Percentiles rank a stretch among this genome's conserved stretches.
Evolutionary conservation across 92 coral and sea anemone species (phyloP).

Genomic region (Chrysogorgia sp.): DNA sequence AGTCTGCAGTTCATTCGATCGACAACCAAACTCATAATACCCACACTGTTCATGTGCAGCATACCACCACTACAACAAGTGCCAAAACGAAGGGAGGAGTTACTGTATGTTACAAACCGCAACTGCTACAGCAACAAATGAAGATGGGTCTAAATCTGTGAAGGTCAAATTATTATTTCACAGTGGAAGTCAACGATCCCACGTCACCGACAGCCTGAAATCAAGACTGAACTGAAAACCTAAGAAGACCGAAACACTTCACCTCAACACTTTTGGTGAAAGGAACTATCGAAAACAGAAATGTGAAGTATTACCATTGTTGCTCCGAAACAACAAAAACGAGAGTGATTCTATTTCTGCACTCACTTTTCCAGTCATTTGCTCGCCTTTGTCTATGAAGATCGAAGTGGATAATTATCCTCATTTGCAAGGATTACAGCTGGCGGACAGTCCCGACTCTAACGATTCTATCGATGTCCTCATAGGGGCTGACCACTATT

Average conservation of each 20-base stretch:
- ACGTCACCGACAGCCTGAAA: slow-evolving; percentile 10
- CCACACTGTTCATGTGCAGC: slow-evolving; percentile 15
- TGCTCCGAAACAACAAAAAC: slow-evolving; percentile 9
- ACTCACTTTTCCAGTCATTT: slow-evolving; percentile 59
- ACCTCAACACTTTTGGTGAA: slow-evolving; percentile 65
- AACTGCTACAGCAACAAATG: slow-evolving; percentile 61
- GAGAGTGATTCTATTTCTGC: slow-evolving; percentile 44
- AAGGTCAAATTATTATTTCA: slow-evolving; percentile 19
- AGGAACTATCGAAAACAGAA: slow-evolving; percentile 49
- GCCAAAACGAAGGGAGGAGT: slow-evolving; percentile 48
- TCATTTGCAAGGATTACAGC: slow-evolving; percentile 51
- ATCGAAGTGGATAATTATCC: slow-evolving; percentile 42
- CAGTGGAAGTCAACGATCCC: slow-evolving; percentile 23
- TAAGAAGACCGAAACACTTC: slow-evolving; percentile 32
- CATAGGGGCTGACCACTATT: slow-evolving; percentile 71
- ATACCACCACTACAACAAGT: slow-evolving; percentile 48
- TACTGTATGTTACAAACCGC: slow-evolving; percentile 73
- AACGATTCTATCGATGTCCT: slow-evolving; percentile 57
- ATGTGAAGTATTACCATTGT: slow-evolving; percentile 41
- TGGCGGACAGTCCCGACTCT: slow-evolving; percentile 44
- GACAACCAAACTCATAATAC: slow-evolving; percentile 8
- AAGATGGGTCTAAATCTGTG: slow-evolving; percentile 47
- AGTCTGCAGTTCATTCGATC: slow-evolving; percentile 8
- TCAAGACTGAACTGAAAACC: slow-evolving; percentile 39
- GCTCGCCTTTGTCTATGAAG: slow-evolving; percentile 51